Conservation (phyloP, 1,140 invertebrate species). For the Formica selysi region DNA sequence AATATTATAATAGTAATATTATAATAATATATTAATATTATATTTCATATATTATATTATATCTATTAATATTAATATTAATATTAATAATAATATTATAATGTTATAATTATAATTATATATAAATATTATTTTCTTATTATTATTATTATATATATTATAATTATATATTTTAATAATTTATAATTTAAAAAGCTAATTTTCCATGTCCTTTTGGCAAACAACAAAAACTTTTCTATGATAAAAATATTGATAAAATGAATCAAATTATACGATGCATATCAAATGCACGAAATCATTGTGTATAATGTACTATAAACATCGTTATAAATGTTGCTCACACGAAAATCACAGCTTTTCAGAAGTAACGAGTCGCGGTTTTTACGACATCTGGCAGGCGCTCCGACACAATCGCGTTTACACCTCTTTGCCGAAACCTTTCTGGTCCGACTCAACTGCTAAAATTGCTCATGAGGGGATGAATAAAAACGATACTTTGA, state of each 20-base stretch:
- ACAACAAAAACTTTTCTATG: neutral
- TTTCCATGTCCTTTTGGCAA: neutral
- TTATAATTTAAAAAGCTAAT: too few species aligned
- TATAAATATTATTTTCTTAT: too few species aligned
- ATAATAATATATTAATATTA: too few species aligned
- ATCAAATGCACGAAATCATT: neutral
- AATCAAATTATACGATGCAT: constrained; percentile 8
- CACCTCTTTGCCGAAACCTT: constrained; percentile 1
- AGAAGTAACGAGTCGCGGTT: neutral
- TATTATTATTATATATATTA: too few species aligned
- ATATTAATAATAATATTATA: too few species aligned
- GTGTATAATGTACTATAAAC: neutral
- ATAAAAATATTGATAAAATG: neutral
- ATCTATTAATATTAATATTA: too few species aligned
- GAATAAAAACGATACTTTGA: constrained; percentile 31
- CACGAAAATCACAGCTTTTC: constrained; percentile 5
- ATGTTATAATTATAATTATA: too few species aligned
- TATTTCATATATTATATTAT: too few species aligned
- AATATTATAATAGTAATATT: too few species aligned
- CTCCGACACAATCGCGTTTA: constrained; percentile 21
- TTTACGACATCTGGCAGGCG: constrained; percentile 28
- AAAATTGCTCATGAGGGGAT: neutral
- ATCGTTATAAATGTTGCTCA: neutral
- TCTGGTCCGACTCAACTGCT: neutral
- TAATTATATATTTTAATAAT: too few species aligned